Evolutionary conservation across 1,140 invertebrate species (phyloP), one percentile per base, ranked within the genome.

Genomic region (Watersipora subatra): DNA sequence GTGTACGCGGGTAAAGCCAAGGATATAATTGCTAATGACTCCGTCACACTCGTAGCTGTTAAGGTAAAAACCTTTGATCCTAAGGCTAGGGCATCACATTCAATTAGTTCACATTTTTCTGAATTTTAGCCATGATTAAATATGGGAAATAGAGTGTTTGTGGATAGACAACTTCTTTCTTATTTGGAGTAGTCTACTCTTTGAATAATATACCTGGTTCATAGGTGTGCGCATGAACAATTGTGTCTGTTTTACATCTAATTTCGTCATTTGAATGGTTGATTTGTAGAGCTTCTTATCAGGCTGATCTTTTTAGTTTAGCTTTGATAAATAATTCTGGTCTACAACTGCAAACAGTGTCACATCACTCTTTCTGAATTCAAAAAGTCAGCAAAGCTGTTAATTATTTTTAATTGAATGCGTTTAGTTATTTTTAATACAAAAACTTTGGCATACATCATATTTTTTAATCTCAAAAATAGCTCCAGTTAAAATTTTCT

Each of bases 1-100:
- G 94, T 97, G 1, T 95, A 89, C 75, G 91, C 95, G 82, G 94
- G 93, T 0, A 57, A 75, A 12, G 76, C 76, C 61, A 75, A 71
- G 56, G 74, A 78, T 67, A 73, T 78, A 67, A 77, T 89, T 26
- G 75, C 74, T 24, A 70, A 74, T 26, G 69, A 67, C 61, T 69
- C 71, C 12, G 73, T 74, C 2, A 84, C 85, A 12, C 86, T 86
- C 76, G 89, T 93, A 56, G 91, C 91, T 55, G 87, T 93, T 7
- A 94, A 93, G 82, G 89, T 91, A 79, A 75, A 67, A 56, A n/a
- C 20, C 56, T 55, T n/a, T 25, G 62, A 19, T 57, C 22, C 28
- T 55, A 15, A 59, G 61, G 17, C 19, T 46, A 28, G n/a, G n/a
- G n/a, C n/a, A n/a, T n/a, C n/a, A 30, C 57, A 30, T 69, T 25